Evolutionary conservation across 2,888 invertebrate genomes (phyloP).

Genomic region (Camptogramma bilineatum): DNA sequence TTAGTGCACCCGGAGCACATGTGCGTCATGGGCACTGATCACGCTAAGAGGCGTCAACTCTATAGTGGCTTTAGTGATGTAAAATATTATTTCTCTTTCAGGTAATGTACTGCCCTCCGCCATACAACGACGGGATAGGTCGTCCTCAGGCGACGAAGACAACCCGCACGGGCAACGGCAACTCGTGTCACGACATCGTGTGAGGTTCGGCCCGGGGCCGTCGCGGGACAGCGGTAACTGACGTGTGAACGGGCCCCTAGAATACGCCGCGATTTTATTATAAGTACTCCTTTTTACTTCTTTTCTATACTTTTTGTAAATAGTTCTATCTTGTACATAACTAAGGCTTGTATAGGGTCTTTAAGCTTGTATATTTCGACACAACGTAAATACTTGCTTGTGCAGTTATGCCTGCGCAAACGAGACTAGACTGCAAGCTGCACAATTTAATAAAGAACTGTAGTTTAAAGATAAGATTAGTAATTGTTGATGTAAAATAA

Average conservation of each 20-base stretch:
- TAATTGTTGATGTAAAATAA: neutral
- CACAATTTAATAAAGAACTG: too few relatives aligned
- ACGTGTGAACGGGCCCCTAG: conserved; percentile 56
- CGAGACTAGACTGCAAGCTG: too few relatives aligned
- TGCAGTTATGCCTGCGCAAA: too few relatives aligned
- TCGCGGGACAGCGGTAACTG: conserved; percentile 62
- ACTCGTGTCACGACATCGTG: conserved; percentile 86
- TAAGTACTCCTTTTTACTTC: neutral
- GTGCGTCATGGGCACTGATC: too few relatives aligned
- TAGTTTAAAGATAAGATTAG: neutral
- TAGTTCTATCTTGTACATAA: conserved; percentile 2
- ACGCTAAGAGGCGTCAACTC: too few relatives aligned
- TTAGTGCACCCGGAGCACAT: too few relatives aligned
- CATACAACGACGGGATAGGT: conserved; percentile 68
- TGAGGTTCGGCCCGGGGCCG: conserved; percentile 76
- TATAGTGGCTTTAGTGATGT: too few relatives aligned
- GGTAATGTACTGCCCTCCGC: conserved; percentile 87
- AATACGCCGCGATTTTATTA: conserved; percentile 13
- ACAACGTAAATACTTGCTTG: neutral
- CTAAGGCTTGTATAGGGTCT: neutral
- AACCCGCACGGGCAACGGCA: conserved; percentile 89
- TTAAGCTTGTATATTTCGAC: neutral
- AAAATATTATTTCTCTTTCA: conserved; percentile 48
- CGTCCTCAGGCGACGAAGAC: conserved; percentile 87
- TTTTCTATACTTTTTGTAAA: conserved; percentile 25